Percentiles rank a stretch among this genome's conserved stretches.
Conservation (phyloP, 2,113 vertebrate genomes). For the Sturnus vulgaris region DNA sequence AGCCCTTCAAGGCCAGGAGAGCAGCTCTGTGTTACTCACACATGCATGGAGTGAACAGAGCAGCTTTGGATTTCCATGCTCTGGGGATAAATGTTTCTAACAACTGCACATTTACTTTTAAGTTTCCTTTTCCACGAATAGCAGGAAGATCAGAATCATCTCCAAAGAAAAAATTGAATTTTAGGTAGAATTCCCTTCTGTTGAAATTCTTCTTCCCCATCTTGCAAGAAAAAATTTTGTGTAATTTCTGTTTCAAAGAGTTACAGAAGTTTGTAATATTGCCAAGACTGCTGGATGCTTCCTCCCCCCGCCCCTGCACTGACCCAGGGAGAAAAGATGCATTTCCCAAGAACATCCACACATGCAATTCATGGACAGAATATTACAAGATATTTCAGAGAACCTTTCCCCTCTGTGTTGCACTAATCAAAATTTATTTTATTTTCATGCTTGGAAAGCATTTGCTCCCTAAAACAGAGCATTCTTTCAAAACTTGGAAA, state of each 20-base stretch:
- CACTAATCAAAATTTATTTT: constrained; percentile 2
- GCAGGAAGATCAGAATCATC: background rate
- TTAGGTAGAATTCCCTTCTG: background rate
- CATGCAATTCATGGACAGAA: background rate
- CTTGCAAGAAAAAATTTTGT: background rate
- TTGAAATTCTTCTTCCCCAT: background rate
- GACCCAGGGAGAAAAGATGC: background rate
- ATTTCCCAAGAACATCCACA: background rate
- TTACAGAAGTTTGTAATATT: background rate
- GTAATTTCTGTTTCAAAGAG: background rate
- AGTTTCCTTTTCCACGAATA: background rate
- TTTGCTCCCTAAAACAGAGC: background rate
- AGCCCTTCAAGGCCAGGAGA: background rate
- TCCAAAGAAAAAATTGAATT: background rate
- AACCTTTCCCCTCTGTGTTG: background rate
- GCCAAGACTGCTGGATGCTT: background rate
- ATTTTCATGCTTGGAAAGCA: background rate
- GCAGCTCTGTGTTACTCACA: background rate
- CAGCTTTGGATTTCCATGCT: background rate
- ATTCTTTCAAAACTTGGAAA: constrained; percentile 11
- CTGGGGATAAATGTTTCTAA: background rate
- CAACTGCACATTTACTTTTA: background rate
- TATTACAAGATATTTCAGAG: background rate
- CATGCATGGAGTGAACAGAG: fast-evolving
- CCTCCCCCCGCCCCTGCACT: background rate